Evolutionary conservation across 2,113 vertebrate genomes (phyloP).

Genomic region (Cyphotilapia sp.): DNA sequence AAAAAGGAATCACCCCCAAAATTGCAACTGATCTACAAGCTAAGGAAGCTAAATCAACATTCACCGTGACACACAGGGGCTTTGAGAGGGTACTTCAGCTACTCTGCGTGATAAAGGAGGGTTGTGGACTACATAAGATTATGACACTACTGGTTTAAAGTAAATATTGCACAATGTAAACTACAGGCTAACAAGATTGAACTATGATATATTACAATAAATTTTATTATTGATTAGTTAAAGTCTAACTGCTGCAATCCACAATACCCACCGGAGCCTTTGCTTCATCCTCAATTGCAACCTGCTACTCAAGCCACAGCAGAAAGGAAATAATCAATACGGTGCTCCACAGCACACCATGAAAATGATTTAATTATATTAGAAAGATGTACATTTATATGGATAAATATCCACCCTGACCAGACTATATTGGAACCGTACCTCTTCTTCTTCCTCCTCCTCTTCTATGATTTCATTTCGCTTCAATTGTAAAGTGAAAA

Average conservation of each 20-base stretch:
- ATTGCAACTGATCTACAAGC: background rate
- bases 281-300: conserved; percentile 3
- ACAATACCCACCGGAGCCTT: conserved; percentile 25
- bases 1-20: background rate
- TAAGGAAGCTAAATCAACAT: background rate
- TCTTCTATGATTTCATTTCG: conserved; percentile 40
- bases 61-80: background rate
- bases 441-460: conserved; percentile 46
- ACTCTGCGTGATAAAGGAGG: background rate
- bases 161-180: background rate
- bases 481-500: conserved; percentile 51
- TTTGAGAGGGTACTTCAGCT: background rate
- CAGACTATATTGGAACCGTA: conserved; percentile 6
- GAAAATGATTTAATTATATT: background rate
- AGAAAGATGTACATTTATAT: background rate
- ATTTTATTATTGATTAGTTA: background rate
- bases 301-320: conserved; percentile 4
- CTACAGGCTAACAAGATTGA: background rate
- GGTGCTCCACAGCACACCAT: background rate
- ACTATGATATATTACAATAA: background rate
- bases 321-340: background rate
- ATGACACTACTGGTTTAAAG: background rate
- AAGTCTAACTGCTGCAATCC: background rate
- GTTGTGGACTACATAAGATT: background rate
- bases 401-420: background rate